A percentile compares a stretch with the other conserved stretches of the same genome.
Conservation (phyloP, 2,888 invertebrate genomes). For the Eustalomyia histrio region DNA sequence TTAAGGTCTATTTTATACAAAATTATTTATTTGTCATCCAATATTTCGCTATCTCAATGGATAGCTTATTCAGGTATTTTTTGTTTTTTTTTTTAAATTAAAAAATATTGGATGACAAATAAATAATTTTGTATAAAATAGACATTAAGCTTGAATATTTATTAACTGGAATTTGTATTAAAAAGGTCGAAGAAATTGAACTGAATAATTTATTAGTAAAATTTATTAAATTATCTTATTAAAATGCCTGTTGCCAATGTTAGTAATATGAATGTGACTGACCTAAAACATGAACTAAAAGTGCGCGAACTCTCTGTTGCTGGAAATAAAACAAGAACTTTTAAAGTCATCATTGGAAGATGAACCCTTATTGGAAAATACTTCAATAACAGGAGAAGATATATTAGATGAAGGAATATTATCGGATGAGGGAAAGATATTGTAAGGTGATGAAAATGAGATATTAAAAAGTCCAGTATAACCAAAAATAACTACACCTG, state of each 20-base stretch:
- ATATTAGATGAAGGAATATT: slow-evolving; percentile 79
- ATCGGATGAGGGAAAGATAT: slow-evolving; percentile 76
- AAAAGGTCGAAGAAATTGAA: too few relatives aligned
- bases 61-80: too few relatives aligned
- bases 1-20: too few relatives aligned
- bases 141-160: too few relatives aligned
- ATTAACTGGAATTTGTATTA: too few relatives aligned
- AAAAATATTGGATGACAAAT: too few relatives aligned
- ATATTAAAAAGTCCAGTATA: slow-evolving; percentile 76
- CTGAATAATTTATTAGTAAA: too few relatives aligned
- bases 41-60: too few relatives aligned
- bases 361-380: slow-evolving; percentile 76
- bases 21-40: too few relatives aligned
- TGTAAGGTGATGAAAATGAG: slow-evolving; percentile 74
- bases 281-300: slow-evolving; percentile 90
- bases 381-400: slow-evolving; percentile 80
- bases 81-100: too few relatives aligned
- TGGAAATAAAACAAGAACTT: slow-evolving; percentile 91
- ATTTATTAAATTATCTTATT: slow-evolving; percentile 30
- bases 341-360: slow-evolving; percentile 83
- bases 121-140: too few relatives aligned
- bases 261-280: slow-evolving; percentile 84
- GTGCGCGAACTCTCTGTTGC: slow-evolving; percentile 85
- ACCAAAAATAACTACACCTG: slow-evolving; percentile 60
- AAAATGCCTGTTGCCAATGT: slow-evolving; percentile 78